Percentiles rank a stretch among this genome's conserved stretches.
Conservation (phyloP, 2,888 invertebrate species). For the Serrognathus titanus region DNA sequence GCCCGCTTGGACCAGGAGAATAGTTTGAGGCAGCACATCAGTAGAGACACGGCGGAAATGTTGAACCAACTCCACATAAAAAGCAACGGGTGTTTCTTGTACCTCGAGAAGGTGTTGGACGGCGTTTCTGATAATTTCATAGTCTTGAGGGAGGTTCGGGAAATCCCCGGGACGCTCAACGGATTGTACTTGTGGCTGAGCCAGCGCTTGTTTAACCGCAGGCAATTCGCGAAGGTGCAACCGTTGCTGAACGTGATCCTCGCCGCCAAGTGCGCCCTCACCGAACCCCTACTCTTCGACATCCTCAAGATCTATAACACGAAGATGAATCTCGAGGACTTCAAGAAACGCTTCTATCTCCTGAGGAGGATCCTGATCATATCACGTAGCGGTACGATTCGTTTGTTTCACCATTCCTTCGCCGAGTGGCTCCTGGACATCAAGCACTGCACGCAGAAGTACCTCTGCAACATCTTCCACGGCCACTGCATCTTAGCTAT, state of each 20-base stretch:
- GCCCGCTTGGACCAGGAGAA: constrained; percentile 87
- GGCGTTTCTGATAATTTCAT: constrained; percentile 93
- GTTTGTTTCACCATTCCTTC: constrained; percentile 91
- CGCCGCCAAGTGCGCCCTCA: constrained; percentile 82
- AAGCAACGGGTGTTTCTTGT: constrained; percentile 89
- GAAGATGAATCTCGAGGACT: constrained; percentile 74
- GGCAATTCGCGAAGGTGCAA: constrained; percentile 83
- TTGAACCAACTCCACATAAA: constrained; percentile 93
- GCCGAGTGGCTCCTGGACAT: constrained; percentile 94
- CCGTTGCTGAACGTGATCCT: constrained; percentile 82
- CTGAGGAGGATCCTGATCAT: constrained; percentile 63
- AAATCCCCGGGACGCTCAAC: constrained; percentile 93
- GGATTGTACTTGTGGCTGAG: constrained; percentile 94
- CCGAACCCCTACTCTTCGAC: constrained; percentile 75
- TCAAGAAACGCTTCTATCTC: constrained; percentile 72
- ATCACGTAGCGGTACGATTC: constrained; percentile 58
- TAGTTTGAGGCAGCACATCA: constrained; percentile 81
- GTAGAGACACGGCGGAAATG: constrained; percentile 89
- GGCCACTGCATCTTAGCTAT: constrained; percentile 88
- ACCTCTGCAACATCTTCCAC: constrained; percentile 80
- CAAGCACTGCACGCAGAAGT: constrained; percentile 96
- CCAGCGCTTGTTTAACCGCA: constrained; percentile 85
- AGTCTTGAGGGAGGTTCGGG: constrained; percentile 82
- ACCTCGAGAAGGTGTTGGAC: constrained; percentile 82
- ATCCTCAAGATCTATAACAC: constrained; percentile 79